Percentiles rank a stretch among this genome's conserved stretches.
Conservation (phyloP, 2,888 invertebrate species). For the Vanessa cardui region DNA sequence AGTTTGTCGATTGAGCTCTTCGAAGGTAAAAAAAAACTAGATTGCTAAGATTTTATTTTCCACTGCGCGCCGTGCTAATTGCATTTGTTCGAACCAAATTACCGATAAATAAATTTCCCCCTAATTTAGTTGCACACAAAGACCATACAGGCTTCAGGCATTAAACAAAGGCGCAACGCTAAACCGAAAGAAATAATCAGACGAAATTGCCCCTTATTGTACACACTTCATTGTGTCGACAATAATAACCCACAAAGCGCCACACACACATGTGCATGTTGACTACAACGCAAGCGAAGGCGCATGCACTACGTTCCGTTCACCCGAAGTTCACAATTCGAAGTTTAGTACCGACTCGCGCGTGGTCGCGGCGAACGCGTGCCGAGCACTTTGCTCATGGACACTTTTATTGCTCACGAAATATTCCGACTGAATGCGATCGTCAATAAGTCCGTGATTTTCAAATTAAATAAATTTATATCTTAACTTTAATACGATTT, state of each 20-base stretch:
- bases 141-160: conserved; percentile 52
- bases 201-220: conserved; percentile 61
- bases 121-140: conserved; percentile 60
- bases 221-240: conserved; percentile 68
- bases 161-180: conserved; percentile 59
- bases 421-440: conserved; percentile 56
- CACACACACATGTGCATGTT: conserved; percentile 54
- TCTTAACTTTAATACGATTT: conserved; percentile 40
- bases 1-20: conserved; percentile 12
- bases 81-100: conserved; percentile 47
- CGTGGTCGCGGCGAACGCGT: conserved; percentile 70
- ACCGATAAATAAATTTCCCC: conserved; percentile 58
- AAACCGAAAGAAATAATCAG: conserved; percentile 66
- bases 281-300: conserved; percentile 50
- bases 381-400: conserved; percentile 56
- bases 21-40: not conserved
- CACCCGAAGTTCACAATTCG: conserved; percentile 50
- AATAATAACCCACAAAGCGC: conserved; percentile 72
- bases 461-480: conserved; percentile 31
- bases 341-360: conserved; percentile 66
- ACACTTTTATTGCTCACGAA: conserved; percentile 68
- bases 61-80: conserved; percentile 22
- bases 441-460: conserved; percentile 38
- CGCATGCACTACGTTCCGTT: conserved; percentile 63
- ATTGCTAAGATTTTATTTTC: conserved; percentile 1